Percentiles rank a stretch among this genome's conserved stretches.
phyloP scores from a whole-genome alignment of 2,113 vertebrate species.

The Syrmaticus mikado region DNA sequence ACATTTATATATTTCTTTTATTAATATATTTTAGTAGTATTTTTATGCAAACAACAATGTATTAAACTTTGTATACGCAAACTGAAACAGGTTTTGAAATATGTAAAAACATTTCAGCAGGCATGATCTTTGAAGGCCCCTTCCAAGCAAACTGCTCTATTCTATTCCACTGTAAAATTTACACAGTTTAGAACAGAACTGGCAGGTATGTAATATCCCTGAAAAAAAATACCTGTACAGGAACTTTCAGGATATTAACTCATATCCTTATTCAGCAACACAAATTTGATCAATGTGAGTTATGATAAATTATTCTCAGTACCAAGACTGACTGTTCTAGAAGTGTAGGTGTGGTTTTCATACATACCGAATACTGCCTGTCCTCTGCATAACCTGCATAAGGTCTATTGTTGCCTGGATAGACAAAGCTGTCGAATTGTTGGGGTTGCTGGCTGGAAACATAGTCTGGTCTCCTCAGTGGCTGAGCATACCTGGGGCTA shows the following conservation, averaged over 20 bases:
- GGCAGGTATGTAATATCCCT: background rate
- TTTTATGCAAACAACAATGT: background rate
- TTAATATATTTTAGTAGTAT: background rate
- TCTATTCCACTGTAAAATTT: background rate
- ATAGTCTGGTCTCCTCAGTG: background rate
- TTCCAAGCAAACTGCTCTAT: background rate
- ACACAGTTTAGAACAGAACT: background rate
- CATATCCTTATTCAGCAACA: background rate
- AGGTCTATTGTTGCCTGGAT: background rate
- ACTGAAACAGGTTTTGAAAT: background rate
- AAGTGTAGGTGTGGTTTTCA: background rate
- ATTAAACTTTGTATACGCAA: background rate
- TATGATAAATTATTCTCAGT: background rate
- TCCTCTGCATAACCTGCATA: background rate
- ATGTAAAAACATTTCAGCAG: background rate
- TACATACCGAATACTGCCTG: background rate
- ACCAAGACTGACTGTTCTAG: background rate
- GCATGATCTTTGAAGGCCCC: background rate
- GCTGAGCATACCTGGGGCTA: background rate
- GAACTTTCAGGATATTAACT: background rate
- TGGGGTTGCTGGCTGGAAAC: background rate
- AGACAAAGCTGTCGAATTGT: rapidly evolving
- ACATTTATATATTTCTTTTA: background rate
- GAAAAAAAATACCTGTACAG: background rate
- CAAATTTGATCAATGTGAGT: background rate